A percentile compares a stretch with the other conserved stretches of the same genome.
Conservation (phyloP, 2,797 vertebrate species). For the Carcharodon carcharias region DNA sequence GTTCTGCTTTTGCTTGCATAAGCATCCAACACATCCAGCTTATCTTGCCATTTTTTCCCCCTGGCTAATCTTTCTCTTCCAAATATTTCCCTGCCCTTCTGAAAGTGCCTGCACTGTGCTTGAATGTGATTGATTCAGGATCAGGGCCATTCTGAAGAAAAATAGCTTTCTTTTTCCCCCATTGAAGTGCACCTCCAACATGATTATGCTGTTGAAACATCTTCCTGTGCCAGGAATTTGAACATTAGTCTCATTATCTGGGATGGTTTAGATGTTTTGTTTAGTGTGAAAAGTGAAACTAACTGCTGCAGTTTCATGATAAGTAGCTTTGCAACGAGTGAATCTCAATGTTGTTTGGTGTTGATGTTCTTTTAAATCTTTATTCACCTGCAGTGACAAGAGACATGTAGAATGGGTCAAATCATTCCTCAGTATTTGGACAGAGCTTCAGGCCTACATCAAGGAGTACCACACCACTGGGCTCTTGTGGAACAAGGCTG, state of each 20-base stretch:
- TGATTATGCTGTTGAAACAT: not conserved
- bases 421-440: constrained; percentile 90
- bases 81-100: not conserved
- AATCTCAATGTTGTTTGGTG: not conserved
- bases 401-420: constrained; percentile 92
- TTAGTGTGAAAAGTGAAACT: not conserved
- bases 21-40: not conserved
- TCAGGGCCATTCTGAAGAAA: not conserved
- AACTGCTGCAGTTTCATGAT: not conserved
- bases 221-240: not conserved
- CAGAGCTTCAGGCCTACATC: constrained; percentile 85
- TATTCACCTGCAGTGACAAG: constrained; percentile 63
- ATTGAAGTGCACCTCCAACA: not conserved
- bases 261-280: not conserved
- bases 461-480: constrained; percentile 87
- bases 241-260: not conserved
- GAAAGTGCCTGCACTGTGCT: not conserved
- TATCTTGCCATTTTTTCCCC: not conserved
- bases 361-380: constrained; percentile 38
- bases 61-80: not conserved
- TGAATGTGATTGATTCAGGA: not conserved
- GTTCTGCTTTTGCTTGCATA: not conserved
- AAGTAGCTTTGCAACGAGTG: not conserved
- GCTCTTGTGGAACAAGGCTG: constrained; percentile 82
- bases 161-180: too few relatives aligned